A percentile compares a stretch with the other conserved stretches of the same genome.
Conservation (phyloP, 1,140 invertebrate species). For the Zaprionus davidi region DNA sequence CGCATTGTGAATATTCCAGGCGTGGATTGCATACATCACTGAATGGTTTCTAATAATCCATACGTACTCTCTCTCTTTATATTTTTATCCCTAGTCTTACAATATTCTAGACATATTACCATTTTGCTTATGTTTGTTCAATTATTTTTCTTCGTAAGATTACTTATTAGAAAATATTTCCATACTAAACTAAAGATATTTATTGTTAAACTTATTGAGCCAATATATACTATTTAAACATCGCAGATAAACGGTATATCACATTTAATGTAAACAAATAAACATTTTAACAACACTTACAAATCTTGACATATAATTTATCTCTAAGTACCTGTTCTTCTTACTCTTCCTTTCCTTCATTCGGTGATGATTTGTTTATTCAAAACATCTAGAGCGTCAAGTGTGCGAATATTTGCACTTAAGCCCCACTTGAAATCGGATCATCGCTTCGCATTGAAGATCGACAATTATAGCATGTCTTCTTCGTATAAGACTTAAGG, state of each 20-base stretch:
- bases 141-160: too few species aligned
- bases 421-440: conserved; percentile 68
- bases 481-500: conserved; percentile 55
- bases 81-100: too few species aligned
- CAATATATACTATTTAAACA: too few species aligned
- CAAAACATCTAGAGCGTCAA: conserved; percentile 37
- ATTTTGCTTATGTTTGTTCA: too few species aligned
- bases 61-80: too few species aligned
- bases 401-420: conserved; percentile 78
- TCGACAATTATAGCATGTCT: conserved; percentile 33
- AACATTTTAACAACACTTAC: not conserved
- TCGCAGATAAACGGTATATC: too few species aligned
- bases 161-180: too few species aligned
- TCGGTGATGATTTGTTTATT: conserved; percentile 37
- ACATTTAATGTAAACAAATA: not conserved
- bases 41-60: too few species aligned
- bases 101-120: too few species aligned
- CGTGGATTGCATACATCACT: too few species aligned
- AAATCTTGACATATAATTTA: not conserved
- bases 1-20: too few species aligned
- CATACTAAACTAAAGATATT: too few species aligned
- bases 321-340: conserved; percentile 1
- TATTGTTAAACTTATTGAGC: not conserved
- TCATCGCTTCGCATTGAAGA: conserved; percentile 24
- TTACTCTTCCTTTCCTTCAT: not conserved